Evolutionary conservation across 2,113 vertebrate species (phyloP), one percentile per base, ranked within the genome.

Genomic region (Epinephelus lanceolatus): DNA sequence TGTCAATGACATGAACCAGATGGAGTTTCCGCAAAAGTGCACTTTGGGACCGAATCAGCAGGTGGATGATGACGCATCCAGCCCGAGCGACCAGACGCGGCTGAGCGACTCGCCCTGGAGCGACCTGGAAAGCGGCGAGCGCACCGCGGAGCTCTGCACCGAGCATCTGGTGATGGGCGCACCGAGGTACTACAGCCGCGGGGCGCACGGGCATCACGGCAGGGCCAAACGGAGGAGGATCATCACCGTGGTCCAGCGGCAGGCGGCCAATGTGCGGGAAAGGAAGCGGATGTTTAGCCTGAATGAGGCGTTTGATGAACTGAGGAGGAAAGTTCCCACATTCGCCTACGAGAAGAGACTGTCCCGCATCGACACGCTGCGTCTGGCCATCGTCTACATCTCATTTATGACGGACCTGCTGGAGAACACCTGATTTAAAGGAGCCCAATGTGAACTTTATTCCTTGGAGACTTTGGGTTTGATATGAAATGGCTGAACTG

Each of bases 271-370:
- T 84, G 90, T 99, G 89, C 92, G 98, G 14, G 98, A 99, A 68
- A 96, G 98, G 80, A 97, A 96, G 84, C 91, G 98, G 51, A 99
- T 99, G 98, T 98, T 98, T 91, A 97, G 97, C 84, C 96, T 99
- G 81, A 99, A 99, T 72, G 98, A 99, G 90, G 98, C 98, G 4
- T 99, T 99, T 37, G 98, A 99, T 60, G 96, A 95, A 80, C 95
- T 99, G 82, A 95, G 98, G 84, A 96, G 96, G 89, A 99, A 98
- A 76, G 98, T 99, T 53, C 98, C 98, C 80, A 99, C 98, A 0
- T 99, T 99, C 55, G 97, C 98, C 30, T 99, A 99, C 61, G 98
- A 99, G 92, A 98, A 99, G 88, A 95, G 97, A 30, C 95, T 99
- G 30, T 99, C 98, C 2, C 94, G 98, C 7, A 99, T 99, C 81